Base-by-base conservation (phyloP, 1,140 invertebrate species). In the Drosophila yakuba region DNA sequence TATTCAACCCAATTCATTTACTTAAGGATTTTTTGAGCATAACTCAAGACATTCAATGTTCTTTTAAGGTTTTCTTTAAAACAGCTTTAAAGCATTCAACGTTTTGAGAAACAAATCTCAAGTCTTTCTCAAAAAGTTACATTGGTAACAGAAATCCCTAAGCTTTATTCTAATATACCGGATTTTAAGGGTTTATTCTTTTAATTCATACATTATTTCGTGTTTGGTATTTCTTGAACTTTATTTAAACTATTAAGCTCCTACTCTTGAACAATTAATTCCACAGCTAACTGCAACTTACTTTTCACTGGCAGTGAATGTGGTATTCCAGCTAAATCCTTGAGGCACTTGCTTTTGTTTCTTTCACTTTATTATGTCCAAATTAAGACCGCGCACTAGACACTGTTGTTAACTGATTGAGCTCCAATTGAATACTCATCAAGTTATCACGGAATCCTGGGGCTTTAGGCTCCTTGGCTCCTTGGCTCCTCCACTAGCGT, bases 321-420 rank as follows among this genome's bases (percentile, higher is more conserved):
- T 20, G 38, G 23, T 32, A 60, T 67, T 6, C 35, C 43, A 57
- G 43, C 39, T 28, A 12, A 45, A 35, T 32, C 15, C 39, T 45
- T 39, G 17, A 32, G 28, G 2, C 36, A 68, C 43, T 68, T 48
- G 15, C 1, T 17, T 32, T 10, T 25, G 14, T 25, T n/a, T 68
- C 44, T 35, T 28, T 63, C 51, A 17, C n/a, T 17, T 59, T 59
- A 43, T 63, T 38, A 32, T 4, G 7, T 35, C 36, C 47, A 17
- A 69, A 60, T 72, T 38, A 62, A 66, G 48, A 57, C 66, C 73
- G 72, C 62, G 15, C 67, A 79, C 50, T 48, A 41, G 44, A 52
- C 59, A 82, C 80, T 73, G 75, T 82, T 82, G 66, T 79, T 82
- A 82, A 86, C 82, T 82, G 83, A 86, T 88, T 79, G 78, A 83